phyloP scores from a whole-genome alignment of 2,113 vertebrate genomes.

The Antechinus flavipes region DNA sequence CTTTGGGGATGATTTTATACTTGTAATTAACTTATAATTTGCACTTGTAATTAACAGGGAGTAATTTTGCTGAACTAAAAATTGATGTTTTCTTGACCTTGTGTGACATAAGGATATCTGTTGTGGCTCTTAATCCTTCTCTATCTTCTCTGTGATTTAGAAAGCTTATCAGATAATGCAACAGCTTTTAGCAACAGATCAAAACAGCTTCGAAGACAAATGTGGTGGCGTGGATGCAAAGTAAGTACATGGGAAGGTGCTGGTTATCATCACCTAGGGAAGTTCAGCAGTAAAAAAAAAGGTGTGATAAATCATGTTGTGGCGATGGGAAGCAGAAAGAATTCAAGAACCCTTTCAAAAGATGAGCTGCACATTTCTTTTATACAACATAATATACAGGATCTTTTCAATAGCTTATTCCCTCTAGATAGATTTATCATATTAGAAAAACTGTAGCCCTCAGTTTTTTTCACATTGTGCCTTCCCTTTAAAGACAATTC shows the following conservation, averaged over 20 bases:
- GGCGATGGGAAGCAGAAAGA: background rate
- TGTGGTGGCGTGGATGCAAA: constrained; percentile 99
- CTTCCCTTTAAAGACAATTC: background rate
- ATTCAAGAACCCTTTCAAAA: background rate
- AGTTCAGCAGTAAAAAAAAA: background rate
- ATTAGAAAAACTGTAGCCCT: background rate
- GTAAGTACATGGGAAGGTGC: constrained; percentile 80
- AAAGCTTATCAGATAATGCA: constrained; percentile 98
- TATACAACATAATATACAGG: background rate
- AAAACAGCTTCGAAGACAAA: constrained; percentile 97
- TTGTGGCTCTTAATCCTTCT: constrained; percentile 70
- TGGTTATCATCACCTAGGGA: background rate
- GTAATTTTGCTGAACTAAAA: constrained; percentile 49
- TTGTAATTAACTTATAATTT: constrained; percentile 42
- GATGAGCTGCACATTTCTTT: background rate
- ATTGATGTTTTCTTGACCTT: constrained; percentile 70
- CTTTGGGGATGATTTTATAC: constrained; percentile 38
- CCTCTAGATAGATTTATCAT: background rate
- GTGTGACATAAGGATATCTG: constrained; percentile 62
- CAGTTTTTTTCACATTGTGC: background rate
- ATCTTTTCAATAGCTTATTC: background rate
- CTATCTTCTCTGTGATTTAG: constrained; percentile 82
- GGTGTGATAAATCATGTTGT: background rate
- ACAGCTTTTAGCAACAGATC: constrained; percentile 98
- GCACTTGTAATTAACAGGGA: constrained; percentile 53